Evolutionary conservation across 2,797 vertebrate genomes (phyloP), one percentile per base, ranked within the genome.

Genomic region (Acridotheres tristis): DNA sequence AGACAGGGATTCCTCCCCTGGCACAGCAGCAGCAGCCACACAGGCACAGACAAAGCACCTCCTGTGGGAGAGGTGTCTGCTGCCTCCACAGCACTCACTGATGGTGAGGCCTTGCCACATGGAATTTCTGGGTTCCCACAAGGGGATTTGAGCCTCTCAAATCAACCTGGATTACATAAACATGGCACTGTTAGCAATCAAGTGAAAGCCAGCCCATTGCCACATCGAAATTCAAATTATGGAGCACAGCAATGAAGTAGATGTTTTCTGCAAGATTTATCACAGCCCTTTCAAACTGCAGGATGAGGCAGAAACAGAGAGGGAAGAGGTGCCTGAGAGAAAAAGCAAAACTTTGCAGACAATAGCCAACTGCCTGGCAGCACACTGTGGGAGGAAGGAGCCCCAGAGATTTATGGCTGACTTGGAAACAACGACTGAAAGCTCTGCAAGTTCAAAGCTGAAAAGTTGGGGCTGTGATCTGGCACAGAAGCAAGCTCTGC

Each of bases 191-290:
- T 36, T 66, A 57, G 88, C 89, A 90, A 34, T 21, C 62, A 48
- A 40, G 78, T 5, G 38, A 81, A 73, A 76, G 63, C 36, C 63
- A 90, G 55, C 48, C 59, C 42, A 26, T 26, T 14, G 51, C 53
- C 13, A 3, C 36, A 51, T 25, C 27, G 43, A 71, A 76, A 93
- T 79, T 85, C 57, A 59, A 74, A 63, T 74, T 30, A 68, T 3
- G 0, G 0, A 88, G 80, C 71, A 23, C 42, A 63, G 68, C 34
- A 40, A 55, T 0, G 13, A 79, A 87, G 89, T 78, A 93, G 85
- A 89, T 95, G 94, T 57, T 91, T 93, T 54, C 85, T 87, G 63
- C 61, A 86, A 72, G 91, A 97, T 94, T 95, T 94, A 94, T 76
- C 69, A 63, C 0, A 0, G 62, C 34, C 66, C 45, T 91, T 93